Percentiles rank a stretch among this genome's conserved stretches.
Conservation (phyloP, 2,797 vertebrate genomes). For the Chiloscyllium punctatum region DNA sequence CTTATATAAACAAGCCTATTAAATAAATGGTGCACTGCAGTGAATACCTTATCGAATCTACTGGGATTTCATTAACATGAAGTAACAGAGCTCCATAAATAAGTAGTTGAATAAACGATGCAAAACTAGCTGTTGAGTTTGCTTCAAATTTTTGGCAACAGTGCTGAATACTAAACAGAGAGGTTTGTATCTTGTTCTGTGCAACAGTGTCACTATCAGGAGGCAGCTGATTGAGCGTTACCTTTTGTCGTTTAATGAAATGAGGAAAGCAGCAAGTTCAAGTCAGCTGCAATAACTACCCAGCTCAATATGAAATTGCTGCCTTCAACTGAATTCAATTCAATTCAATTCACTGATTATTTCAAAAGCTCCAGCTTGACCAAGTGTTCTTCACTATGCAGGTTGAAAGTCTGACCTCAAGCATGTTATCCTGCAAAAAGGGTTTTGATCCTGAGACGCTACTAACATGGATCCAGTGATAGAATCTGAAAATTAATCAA, state of each 20-base stretch:
- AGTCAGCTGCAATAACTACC: neutral
- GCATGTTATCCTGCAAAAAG: neutral
- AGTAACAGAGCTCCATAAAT: conserved; percentile 3
- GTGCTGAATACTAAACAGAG: neutral
- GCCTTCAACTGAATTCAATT: neutral
- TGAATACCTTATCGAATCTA: conserved; percentile 11
- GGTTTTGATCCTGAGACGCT: conserved; percentile 10
- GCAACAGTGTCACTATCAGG: neutral
- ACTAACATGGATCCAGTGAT: neutral
- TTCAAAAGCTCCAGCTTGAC: neutral
- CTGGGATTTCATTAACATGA: conserved; percentile 24
- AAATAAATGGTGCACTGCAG: conserved; percentile 26
- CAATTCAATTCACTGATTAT: neutral
- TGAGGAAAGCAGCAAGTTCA: neutral
- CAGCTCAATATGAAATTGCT: neutral
- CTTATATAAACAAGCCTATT: conserved; percentile 12
- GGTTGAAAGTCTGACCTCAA: neutral
- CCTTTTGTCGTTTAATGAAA: neutral
- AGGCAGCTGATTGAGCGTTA: neutral
- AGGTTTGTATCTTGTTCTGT: neutral
- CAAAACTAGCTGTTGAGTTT: conserved; percentile 2
- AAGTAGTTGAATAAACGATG: conserved; percentile 1
- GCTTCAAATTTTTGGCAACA: neutral
- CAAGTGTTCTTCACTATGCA: neutral
- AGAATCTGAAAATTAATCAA: neutral